Evolutionary conservation across 1,140 invertebrate genomes (phyloP).

Genomic region (Varroa destructor): DNA sequence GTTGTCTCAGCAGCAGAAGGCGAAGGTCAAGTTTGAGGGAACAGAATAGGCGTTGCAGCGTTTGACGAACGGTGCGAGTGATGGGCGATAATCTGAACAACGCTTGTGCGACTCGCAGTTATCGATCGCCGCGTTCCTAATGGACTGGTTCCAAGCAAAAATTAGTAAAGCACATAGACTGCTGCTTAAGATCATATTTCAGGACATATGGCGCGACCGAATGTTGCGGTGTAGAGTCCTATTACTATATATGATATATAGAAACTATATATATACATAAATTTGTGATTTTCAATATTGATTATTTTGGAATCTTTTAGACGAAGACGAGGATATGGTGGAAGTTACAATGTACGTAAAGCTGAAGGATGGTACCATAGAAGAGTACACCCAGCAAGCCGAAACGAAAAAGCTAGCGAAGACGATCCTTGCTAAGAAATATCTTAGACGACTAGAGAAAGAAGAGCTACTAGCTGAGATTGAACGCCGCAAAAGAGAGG

Average conservation of each 20-base stretch:
- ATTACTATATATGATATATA: too few species aligned
- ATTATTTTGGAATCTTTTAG: background rate
- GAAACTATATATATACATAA: too few species aligned
- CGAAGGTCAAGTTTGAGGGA: too few species aligned
- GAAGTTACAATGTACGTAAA: background rate
- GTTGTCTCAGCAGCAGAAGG: too few species aligned
- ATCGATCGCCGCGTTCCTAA: background rate
- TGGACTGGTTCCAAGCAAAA: background rate
- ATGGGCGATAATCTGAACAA: too few species aligned
- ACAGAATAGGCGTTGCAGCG: too few species aligned
- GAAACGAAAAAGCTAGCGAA: conserved; percentile 11
- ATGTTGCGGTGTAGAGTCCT: too few species aligned
- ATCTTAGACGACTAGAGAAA: background rate
- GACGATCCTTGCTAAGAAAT: conserved; percentile 4
- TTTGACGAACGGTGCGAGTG: too few species aligned
- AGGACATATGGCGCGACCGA: too few species aligned
- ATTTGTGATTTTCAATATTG: too few species aligned
- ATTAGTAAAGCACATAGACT: background rate
- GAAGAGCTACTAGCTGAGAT: background rate
- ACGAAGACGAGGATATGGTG: background rate
- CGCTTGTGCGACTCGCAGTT: too few species aligned
- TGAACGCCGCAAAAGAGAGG: background rate
- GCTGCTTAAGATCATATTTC: too few species aligned
- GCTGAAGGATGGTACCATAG: background rate
- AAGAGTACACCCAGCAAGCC: background rate